Conservation (phyloP, 2,797 vertebrate species). For the Tauraco hartlaubi region DNA sequence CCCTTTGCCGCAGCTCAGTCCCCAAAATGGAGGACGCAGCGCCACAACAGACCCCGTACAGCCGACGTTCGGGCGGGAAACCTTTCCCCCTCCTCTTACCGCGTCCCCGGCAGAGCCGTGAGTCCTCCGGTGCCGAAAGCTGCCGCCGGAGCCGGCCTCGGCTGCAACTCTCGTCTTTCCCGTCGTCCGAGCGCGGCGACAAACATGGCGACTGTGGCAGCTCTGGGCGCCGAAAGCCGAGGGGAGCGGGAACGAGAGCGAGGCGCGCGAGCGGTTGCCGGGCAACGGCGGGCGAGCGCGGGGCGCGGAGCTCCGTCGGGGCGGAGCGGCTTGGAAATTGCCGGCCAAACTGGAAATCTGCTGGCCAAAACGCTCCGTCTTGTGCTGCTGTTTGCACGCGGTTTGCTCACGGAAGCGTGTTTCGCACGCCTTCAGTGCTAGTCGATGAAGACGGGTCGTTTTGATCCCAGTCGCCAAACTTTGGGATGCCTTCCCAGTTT, state of each 20-base stretch:
- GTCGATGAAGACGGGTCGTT: not conserved
- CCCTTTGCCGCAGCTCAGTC: not conserved
- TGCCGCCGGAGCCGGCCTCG: not conserved
- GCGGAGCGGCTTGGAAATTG: no score
- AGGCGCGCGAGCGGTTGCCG: not conserved
- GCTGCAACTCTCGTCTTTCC: no score
- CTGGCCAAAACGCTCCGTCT: not conserved
- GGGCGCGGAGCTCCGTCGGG: no score
- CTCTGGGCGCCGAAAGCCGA: no score
- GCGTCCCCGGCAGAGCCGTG: rapidly evolving
- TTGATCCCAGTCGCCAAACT: not conserved
- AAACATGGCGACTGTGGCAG: no score
- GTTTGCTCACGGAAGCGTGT: not conserved
- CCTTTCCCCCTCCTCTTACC: not conserved
- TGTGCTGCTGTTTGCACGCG: not conserved
- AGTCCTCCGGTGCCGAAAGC: no score
- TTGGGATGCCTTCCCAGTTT: not conserved
- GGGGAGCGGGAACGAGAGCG: no score
- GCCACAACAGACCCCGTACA: not conserved
- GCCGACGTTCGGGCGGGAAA: not conserved
- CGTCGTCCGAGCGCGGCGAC: no score
- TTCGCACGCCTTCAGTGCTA: not conserved
- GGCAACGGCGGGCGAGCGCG: not conserved
- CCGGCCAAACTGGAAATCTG: no score
- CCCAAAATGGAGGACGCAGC: no score